Evolutionary conservation across 2,113 vertebrate species (phyloP).

Genomic region (Pampusana beccarii): DNA sequence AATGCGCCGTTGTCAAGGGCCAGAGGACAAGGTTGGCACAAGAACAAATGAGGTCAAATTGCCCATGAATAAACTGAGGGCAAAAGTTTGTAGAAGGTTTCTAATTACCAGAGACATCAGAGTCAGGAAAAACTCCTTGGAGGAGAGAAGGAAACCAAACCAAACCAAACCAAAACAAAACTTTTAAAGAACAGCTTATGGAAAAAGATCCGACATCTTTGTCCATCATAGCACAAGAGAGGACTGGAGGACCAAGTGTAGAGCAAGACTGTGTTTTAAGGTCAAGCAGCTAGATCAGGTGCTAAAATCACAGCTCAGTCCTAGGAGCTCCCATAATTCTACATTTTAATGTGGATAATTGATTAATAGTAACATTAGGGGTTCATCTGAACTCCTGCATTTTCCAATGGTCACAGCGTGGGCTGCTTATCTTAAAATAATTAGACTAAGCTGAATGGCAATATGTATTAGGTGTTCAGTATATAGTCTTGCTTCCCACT

Average conservation of each 20-base stretch:
- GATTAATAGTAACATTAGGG: background rate
- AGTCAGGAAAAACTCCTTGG: background rate
- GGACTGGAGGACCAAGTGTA: fast-evolving
- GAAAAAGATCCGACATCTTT: background rate
- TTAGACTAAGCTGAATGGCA: too few relatives aligned
- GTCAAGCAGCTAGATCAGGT: fast-evolving
- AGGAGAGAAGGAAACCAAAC: background rate
- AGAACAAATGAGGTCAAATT: background rate
- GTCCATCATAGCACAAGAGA: background rate
- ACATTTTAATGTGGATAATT: background rate
- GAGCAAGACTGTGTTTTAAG: background rate
- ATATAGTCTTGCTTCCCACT: too few relatives aligned
- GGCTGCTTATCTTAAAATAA: too few relatives aligned
- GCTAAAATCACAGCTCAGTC: background rate
- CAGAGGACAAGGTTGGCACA: background rate
- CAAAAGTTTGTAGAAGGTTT: background rate
- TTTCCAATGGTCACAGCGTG: background rate
- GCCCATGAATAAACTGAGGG: background rate
- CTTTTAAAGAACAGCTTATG: background rate
- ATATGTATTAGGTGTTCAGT: too few relatives aligned
- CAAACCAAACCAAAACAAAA: background rate
- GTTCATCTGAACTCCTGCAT: background rate
- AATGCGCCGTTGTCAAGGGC: background rate
- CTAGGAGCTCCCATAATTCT: background rate
- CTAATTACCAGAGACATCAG: background rate